Evolutionary conservation across 1,140 invertebrate species (phyloP), one percentile per base, ranked within the genome.

Genomic region (Papilio polytes): DNA sequence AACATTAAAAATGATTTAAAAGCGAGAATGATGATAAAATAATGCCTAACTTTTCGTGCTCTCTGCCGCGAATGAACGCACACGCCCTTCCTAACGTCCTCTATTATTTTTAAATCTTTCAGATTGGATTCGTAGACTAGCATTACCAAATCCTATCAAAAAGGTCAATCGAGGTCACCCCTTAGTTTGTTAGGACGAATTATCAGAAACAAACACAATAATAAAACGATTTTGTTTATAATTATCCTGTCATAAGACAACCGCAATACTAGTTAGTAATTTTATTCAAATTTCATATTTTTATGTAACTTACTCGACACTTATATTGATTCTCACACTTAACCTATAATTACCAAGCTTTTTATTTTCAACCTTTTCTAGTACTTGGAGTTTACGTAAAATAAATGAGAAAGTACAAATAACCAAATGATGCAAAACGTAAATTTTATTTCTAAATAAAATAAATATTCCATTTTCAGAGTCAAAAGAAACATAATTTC

Each of bases 41-140:
- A 12, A 48, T 22, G 20, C 18, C 53, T 13, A 26, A 63, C 20
- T 13, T 63, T 63, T 63, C 22, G 10, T 63, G 22, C 2, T 2
- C 59, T 63, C 26, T 13, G 22, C 59, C 7, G 20, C 53, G 53
- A 20, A 20, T 56, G 53, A 56, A 31, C 20, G 59, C 9, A 63
- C 59, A 1, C 22, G 59, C 22, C 59, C 59, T 63, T 63, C 59
- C 10, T 26, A 63, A 26, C 10, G 59, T 63, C 59, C 59, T 26
- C 59, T 63, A 22, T 63, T 63, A 56, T 56, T 56, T 56, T 56
- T 56, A 56, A 56, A 56, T 56, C 53, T 56, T 20, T 56, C n/a
- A 56, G 53, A 56, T 56, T 20, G n/a, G 53, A 56, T 56, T 56
- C 53, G 53, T 56, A 56, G 53, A 56, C 53, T 56, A 56, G 59